Percentiles rank a stretch among this genome's conserved stretches.
phyloP scores from a whole-genome alignment of 2,113 vertebrate species.

The Cynoglossus semilaevis region DNA sequence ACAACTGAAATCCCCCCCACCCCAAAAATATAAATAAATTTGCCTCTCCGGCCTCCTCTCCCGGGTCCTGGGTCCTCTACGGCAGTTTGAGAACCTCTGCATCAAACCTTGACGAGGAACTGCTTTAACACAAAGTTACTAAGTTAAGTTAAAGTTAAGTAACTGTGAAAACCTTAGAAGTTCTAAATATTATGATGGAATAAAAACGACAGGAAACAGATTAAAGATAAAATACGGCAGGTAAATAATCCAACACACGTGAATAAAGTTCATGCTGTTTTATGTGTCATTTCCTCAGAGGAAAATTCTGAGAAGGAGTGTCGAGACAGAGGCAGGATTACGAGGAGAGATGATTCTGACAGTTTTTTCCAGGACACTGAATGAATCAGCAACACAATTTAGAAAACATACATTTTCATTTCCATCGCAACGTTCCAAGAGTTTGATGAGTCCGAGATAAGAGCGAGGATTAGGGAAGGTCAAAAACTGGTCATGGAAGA shows the following conservation, averaged over 20 bases:
- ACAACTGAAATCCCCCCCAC: no score
- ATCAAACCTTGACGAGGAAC: no score
- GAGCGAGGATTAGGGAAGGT: slow-evolving; percentile 18
- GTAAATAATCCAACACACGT: neutral
- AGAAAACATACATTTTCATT: slow-evolving; percentile 21
- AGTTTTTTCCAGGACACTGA: slow-evolving; percentile 4
- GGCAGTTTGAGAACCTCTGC: no score
- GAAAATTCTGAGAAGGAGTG: slow-evolving; percentile 1
- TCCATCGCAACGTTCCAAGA: slow-evolving; percentile 13
- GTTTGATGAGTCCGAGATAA: slow-evolving; percentile 32
- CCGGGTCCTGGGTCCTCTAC: no score
- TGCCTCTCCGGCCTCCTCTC: no score
- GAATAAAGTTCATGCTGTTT: slow-evolving; percentile 14
- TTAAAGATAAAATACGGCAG: neutral
- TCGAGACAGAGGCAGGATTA: slow-evolving; percentile 4
- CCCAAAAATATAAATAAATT: no score
- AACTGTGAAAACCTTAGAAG: no score
- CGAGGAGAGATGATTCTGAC: slow-evolving; percentile 18
- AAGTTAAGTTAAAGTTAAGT: no score
- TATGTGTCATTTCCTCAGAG: slow-evolving; percentile 5
- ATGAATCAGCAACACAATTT: slow-evolving; percentile 23
- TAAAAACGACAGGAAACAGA: no score
- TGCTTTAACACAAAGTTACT: no score
- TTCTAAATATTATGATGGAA: no score
- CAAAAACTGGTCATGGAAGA: slow-evolving; percentile 11